Conservation (phyloP, 2,888 invertebrate genomes). For the Mylabris sibirica region DNA sequence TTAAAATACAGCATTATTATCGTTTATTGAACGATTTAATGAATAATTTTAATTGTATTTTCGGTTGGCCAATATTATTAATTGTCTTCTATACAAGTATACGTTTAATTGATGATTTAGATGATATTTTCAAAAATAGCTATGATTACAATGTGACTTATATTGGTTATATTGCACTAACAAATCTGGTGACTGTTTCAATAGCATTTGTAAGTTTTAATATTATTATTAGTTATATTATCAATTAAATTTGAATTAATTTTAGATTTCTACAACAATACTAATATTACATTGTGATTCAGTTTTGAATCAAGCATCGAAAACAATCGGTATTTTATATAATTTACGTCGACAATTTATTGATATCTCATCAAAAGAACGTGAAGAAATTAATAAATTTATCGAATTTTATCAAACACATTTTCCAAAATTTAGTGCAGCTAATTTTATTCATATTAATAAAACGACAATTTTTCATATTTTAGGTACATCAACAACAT, state of each 20-base stretch:
- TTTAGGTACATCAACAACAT: slow-evolving; percentile 13
- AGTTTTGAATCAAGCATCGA: not conserved
- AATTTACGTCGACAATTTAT: slow-evolving; percentile 10
- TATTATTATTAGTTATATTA: not conserved
- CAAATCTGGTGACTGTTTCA: not conserved
- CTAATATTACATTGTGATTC: slow-evolving; percentile 8
- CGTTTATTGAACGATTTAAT: slow-evolving; percentile 9
- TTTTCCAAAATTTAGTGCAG: slow-evolving; percentile 8
- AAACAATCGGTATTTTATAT: slow-evolving; percentile 1
- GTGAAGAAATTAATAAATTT: slow-evolving; percentile 12
- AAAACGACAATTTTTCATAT: slow-evolving; percentile 17
- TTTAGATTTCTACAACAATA: not conserved
- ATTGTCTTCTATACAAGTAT: not conserved
- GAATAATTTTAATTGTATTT: not conserved
- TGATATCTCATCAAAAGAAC: slow-evolving; percentile 9
- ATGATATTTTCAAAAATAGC: slow-evolving; percentile 16
- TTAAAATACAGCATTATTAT: slow-evolving; percentile 5
- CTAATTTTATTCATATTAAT: slow-evolving; percentile 1
- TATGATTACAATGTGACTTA: not conserved
- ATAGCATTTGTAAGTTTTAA: not conserved
- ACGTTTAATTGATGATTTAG: slow-evolving; percentile 8
- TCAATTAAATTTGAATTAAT: not conserved
- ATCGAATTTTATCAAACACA: not conserved
- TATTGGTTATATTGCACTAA: not conserved
- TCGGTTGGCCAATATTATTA: slow-evolving; percentile 14